Percentiles rank a stretch among this genome's conserved stretches.
Conservation (phyloP, 2,113 vertebrate genomes). For the Microtus pennsylvanicus region DNA sequence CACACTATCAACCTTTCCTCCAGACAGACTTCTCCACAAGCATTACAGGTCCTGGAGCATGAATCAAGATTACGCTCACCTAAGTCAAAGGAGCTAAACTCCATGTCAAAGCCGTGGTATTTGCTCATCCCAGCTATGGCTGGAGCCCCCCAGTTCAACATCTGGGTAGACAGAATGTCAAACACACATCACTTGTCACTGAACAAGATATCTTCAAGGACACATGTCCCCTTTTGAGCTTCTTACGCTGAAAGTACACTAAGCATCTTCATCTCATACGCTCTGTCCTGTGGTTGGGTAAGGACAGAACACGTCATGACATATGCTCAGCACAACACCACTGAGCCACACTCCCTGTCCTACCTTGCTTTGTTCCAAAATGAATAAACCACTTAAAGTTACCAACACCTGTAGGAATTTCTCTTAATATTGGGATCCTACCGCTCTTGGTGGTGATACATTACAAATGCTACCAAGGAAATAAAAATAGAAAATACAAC, state of each 20-base stretch:
- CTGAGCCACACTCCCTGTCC: neutral
- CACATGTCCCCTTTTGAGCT: neutral
- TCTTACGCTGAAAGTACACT: neutral
- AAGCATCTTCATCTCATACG: neutral
- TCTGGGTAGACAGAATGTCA: neutral
- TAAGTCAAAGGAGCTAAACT: neutral
- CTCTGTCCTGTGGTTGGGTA: neutral
- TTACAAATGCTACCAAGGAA: neutral
- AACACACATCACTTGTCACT: neutral
- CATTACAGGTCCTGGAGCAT: neutral
- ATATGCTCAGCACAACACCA: neutral
- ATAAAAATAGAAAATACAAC: neutral
- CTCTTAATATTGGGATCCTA: neutral
- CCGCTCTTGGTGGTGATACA: neutral
- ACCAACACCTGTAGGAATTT: neutral
- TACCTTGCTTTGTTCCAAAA: conserved; percentile 3
- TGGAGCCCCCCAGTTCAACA: neutral
- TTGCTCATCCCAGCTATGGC: neutral
- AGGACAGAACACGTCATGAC: neutral
- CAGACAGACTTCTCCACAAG: neutral
- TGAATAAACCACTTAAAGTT: neutral
- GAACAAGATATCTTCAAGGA: neutral
- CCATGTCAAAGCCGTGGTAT: neutral
- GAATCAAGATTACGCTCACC: neutral
- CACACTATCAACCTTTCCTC: neutral